Percentiles rank a stretch among this genome's conserved stretches.
phyloP scores from a whole-genome alignment of 1,140 invertebrate species.

The Rhyacophila brunnea region DNA sequence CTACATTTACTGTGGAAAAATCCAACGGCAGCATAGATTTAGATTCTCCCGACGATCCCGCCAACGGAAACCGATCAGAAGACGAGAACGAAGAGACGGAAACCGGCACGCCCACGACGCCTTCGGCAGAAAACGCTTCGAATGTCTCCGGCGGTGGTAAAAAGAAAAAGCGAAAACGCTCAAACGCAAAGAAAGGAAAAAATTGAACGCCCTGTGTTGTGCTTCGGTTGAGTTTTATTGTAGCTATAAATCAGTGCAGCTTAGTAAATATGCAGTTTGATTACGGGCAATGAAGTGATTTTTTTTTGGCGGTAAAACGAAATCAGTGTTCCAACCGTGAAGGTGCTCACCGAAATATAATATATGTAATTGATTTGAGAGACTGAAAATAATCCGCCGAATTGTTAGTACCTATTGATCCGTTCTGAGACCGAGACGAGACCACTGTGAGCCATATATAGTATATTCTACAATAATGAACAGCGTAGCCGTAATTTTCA shows the following conservation, averaged over 20 bases:
- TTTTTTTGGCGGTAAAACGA: neutral
- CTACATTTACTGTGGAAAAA: constrained; percentile 16
- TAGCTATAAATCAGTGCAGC: constrained; percentile 2
- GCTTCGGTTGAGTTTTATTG: neutral
- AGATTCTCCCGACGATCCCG: constrained; percentile 17
- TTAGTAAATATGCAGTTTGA: neutral
- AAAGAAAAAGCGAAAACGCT: constrained; percentile 39
- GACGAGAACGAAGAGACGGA: constrained; percentile 38
- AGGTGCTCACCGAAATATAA: too few relatives aligned
- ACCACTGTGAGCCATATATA: too few relatives aligned
- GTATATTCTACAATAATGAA: too few relatives aligned
- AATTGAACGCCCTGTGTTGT: constrained; percentile 1
- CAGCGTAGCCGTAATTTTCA: too few relatives aligned
- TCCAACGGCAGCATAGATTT: constrained; percentile 7
- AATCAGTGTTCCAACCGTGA: too few relatives aligned
- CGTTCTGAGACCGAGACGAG: too few relatives aligned
- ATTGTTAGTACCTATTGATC: too few relatives aligned
- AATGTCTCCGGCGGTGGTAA: constrained; percentile 36
- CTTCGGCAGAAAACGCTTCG: constrained; percentile 6
- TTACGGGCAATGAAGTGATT: neutral
- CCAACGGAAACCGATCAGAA: constrained; percentile 9
- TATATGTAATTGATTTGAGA: too few relatives aligned
- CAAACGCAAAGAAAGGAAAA: constrained; percentile 42
- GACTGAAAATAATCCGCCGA: too few relatives aligned
- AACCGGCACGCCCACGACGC: constrained; percentile 34